These are phyloP conservation scores for Drosophila nr. perissopoda DNA, from an alignment of 2,888 invertebrate genomes.

Conservation along the genomic window DNA sequence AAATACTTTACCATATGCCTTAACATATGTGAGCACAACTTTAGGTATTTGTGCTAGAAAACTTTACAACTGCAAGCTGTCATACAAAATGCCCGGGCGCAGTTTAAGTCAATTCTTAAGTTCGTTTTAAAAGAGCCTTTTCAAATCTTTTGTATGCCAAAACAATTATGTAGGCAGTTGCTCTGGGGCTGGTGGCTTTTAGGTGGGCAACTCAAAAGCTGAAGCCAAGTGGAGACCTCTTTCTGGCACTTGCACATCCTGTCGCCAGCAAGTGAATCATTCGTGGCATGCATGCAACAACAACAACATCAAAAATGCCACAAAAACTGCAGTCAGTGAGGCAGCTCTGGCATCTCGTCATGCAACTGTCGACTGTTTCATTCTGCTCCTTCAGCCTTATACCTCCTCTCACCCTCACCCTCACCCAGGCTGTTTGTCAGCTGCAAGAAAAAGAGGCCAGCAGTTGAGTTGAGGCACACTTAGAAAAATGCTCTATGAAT, in stretches of 20 bases:
- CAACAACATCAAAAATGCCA: constrained; percentile 34
- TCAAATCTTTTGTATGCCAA: constrained; percentile 53
- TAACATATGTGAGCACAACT: not conserved
- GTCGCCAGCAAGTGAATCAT: constrained; percentile 76
- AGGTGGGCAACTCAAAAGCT: constrained; percentile 55
- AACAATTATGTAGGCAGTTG: constrained; percentile 49
- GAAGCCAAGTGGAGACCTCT: constrained; percentile 66
- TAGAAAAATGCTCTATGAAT: not conserved
- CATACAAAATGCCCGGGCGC: not conserved
- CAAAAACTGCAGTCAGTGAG: constrained; percentile 69
- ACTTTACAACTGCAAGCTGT: not conserved
- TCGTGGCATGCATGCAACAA: constrained; percentile 60
- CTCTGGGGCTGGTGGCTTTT: constrained; percentile 36
- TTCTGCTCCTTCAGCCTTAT: constrained; percentile 29
- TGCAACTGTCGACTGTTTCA: constrained; percentile 75
- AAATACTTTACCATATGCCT: not conserved
- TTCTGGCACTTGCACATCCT: constrained; percentile 76
- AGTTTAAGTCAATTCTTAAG: constrained; percentile 28
- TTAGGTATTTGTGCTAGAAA: not conserved
- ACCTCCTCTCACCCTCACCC: not conserved
- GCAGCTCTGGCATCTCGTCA: constrained; percentile 74
- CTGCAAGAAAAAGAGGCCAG: constrained; percentile 66
- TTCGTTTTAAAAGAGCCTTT: constrained; percentile 26
- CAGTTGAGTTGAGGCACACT: constrained; percentile 65
- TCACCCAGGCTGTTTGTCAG: constrained; percentile 57